These are phyloP conservation scores for Cololabis saira DNA, from an alignment of 2,113 vertebrate species.

Conservation along the genomic window DNA sequence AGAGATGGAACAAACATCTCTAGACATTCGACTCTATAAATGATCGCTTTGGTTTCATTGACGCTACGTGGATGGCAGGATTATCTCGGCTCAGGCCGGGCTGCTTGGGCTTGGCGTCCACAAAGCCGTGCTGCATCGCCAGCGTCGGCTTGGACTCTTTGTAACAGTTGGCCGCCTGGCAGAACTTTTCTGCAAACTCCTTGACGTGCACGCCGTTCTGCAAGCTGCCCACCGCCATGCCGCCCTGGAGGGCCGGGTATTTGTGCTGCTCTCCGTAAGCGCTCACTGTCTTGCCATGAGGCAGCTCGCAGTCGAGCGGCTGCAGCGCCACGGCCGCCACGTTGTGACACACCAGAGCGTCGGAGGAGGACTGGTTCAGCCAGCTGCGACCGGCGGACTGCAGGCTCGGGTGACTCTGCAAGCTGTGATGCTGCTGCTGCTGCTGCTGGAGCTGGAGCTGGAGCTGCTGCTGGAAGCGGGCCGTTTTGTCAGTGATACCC, in stretches of 20 bases:
- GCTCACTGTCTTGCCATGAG: constrained; percentile 77
- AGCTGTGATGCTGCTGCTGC: constrained; percentile 48
- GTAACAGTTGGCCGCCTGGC: constrained; percentile 80
- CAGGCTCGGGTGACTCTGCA: constrained; percentile 56
- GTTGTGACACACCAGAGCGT: constrained; percentile 72
- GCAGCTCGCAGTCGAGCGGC: constrained; percentile 79
- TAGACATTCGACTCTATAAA: constrained; percentile 98
- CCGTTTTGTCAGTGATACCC: constrained; percentile 96
- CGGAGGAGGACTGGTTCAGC: constrained; percentile 81
- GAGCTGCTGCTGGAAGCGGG: constrained; percentile 83
- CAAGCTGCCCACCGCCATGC: constrained; percentile 67
- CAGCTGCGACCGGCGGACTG: constrained; percentile 78
- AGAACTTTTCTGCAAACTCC: constrained; percentile 82
- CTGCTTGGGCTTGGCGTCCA: constrained; percentile 82
- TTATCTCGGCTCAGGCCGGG: constrained; percentile 81
- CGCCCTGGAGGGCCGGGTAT: constrained; percentile 71
- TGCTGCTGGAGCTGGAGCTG: too few relatives aligned
- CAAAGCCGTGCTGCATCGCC: constrained; percentile 78
- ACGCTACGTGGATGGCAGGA: constrained; percentile 81
- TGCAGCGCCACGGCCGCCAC: constrained; percentile 71
- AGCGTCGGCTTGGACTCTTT: constrained; percentile 84
- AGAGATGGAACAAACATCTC: constrained; percentile 11
- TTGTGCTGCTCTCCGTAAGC: constrained; percentile 81
- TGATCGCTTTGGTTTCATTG: constrained; percentile 96
- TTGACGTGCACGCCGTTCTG: constrained; percentile 86